Base-by-base conservation (phyloP, 2,797 vertebrate genomes). In the Periparus ater region DNA sequence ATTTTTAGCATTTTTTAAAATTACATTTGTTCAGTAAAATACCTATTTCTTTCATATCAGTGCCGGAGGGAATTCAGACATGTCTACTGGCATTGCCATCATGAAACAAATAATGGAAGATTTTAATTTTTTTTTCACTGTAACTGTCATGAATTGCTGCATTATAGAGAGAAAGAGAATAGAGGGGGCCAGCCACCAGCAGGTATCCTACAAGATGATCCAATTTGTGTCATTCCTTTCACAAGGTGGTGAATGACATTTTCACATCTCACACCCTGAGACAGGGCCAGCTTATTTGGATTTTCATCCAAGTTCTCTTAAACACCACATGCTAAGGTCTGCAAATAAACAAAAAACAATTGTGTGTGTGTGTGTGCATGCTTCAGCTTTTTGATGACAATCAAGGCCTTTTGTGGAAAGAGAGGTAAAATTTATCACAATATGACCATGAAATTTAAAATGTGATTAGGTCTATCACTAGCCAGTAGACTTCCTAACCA, bases 401-500 rank as follows among this genome's bases (percentile, higher is more conserved):
- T 17, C 0, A 0, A 65, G n/a, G 9, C 4, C 19, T 79, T 58
- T 38, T 6, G 5, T 36, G 18, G 40, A 45, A 79, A 91, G 11
- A 32, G 7, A 26, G 65, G 13, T 17, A 63, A 74, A 83, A 58
- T 8, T 48, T 87, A 80, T 44, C 17, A 13, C 2, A 4, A 38
- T 10, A n/a, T 0, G 0, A 15, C 47, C 8, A 30, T 19, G 23
- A 54, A 75, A 74, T 61, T 17, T 40, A 77, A 81, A 89, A 58
- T 47, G 8, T 20, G 66, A 2, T 27, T 19, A 72, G 20, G 3
- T 51, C 70, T 77, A n/a, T 60, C 38, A 29, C 17, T 70, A 32
- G 45, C 40, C 38, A 48, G 45, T 54, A 50, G 44, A 36, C 18
- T 87, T 85, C 21, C 54, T 72, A 57, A 40, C 8, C 13, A 55